phyloP scores from a whole-genome alignment of 2,113 vertebrate genomes.

The Uropsilus gracilis region DNA sequence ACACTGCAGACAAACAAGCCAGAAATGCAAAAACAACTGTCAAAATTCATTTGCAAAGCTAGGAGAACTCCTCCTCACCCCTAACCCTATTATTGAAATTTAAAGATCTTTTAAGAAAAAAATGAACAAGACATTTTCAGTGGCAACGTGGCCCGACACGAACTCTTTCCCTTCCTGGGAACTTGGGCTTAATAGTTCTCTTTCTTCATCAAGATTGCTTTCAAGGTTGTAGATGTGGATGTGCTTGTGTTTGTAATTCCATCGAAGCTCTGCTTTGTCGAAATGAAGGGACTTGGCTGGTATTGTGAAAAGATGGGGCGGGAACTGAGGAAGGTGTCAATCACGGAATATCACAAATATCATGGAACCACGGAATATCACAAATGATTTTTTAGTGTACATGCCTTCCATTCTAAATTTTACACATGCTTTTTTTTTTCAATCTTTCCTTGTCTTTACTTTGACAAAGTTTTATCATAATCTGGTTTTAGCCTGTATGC shows the following conservation, averaged over 20 bases:
- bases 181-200: background rate
- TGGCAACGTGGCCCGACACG: background rate
- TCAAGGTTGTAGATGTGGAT: background rate
- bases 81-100: background rate
- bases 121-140: background rate
- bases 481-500: background rate
- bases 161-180: background rate
- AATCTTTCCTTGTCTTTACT: conserved; percentile 8
- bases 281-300: background rate
- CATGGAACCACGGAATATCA: background rate
- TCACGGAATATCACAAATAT: background rate
- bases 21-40: background rate
- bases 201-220: background rate
- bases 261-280: background rate
- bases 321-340: background rate
- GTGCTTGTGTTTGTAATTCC: background rate
- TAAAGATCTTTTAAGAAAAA: background rate
- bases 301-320: background rate
- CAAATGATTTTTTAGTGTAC: background rate
- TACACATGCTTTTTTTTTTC: background rate
- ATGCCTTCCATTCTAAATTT: background rate
- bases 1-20: background rate
- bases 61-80: background rate
- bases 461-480: conserved; percentile 30
- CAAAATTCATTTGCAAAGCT: background rate